Percentiles rank a stretch among this genome's conserved stretches.
phyloP scores from a whole-genome alignment of 2,113 vertebrate genomes.

The Phyllopteryx taeniolatus region DNA sequence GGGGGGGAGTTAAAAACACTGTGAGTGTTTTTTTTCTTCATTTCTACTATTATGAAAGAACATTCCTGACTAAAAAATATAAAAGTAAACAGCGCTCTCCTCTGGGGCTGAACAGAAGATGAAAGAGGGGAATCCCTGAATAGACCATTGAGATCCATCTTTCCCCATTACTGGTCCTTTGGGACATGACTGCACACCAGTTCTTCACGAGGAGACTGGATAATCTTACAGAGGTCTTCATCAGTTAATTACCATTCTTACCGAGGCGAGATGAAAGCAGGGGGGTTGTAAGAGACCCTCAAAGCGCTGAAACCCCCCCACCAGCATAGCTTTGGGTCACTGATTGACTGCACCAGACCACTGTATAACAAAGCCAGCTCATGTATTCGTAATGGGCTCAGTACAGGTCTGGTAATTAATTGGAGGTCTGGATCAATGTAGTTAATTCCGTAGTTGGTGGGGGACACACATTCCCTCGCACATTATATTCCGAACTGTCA shows the following conservation, averaged over 20 bases:
- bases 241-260: constrained; percentile 75
- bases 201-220: constrained; percentile 50
- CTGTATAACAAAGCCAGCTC: constrained; percentile 59
- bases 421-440: constrained; percentile 28
- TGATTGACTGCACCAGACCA: constrained; percentile 66
- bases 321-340: constrained; percentile 64
- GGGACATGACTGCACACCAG: constrained; percentile 58
- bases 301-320: constrained; percentile 49
- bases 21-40: constrained; percentile 30
- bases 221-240: constrained; percentile 70
- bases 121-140: constrained; percentile 55
- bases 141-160: constrained; percentile 63
- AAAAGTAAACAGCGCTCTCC: constrained; percentile 33
- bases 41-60: constrained; percentile 50
- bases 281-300: constrained; percentile 61
- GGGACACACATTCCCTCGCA: background rate
- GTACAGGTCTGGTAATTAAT: constrained; percentile 32
- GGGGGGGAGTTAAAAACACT: constrained; percentile 14
- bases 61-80: constrained; percentile 43
- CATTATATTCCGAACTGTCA: background rate
- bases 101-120: constrained; percentile 41
- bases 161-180: constrained; percentile 50
- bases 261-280: constrained; percentile 52
- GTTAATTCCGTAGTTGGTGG: constrained; percentile 12
- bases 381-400: constrained; percentile 52